Percentiles rank a stretch among this genome's conserved stretches.
Evolutionary conservation across 2,797 vertebrate genomes (phyloP).

Genomic region (Pipistrellus pipistrellus): DNA sequence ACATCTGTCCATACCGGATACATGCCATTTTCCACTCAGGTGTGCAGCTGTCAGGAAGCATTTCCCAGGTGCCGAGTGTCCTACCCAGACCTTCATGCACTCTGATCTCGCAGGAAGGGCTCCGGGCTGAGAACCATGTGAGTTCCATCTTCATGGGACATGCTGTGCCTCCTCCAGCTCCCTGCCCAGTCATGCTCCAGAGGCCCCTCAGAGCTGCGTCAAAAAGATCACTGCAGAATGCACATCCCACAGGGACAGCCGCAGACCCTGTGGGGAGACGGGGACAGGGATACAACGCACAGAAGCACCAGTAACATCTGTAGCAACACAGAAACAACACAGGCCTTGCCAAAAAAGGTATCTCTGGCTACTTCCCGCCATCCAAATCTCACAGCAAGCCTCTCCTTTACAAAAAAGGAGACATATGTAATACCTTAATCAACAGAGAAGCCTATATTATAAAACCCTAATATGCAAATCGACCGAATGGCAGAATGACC

Average conservation of each 20-base stretch:
- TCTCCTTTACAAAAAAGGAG: not conserved
- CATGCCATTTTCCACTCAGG: not conserved
- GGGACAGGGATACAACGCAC: not conserved
- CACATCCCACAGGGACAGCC: not conserved
- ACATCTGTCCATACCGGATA: not conserved
- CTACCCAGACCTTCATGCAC: not conserved
- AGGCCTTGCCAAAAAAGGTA: not conserved
- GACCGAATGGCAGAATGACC: no score
- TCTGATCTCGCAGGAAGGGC: not conserved
- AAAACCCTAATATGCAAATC: no score
- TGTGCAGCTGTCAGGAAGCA: not conserved
- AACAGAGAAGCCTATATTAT: no score
- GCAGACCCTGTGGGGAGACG: not conserved
- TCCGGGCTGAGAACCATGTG: not conserved
- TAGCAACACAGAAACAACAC: not conserved
- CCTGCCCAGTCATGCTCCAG: not conserved
- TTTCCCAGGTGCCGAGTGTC: not conserved
- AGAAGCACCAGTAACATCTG: not conserved
- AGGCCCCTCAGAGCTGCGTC: not conserved
- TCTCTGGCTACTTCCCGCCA: not conserved
- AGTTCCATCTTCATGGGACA: not conserved
- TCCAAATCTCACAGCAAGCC: not conserved
- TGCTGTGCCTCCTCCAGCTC: not conserved
- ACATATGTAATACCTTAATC: no score
- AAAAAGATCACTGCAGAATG: not conserved